These are phyloP conservation scores for Cyrtodaria siliqua DNA, from an alignment of 2,888 invertebrate genomes.

Conservation along the genomic window DNA sequence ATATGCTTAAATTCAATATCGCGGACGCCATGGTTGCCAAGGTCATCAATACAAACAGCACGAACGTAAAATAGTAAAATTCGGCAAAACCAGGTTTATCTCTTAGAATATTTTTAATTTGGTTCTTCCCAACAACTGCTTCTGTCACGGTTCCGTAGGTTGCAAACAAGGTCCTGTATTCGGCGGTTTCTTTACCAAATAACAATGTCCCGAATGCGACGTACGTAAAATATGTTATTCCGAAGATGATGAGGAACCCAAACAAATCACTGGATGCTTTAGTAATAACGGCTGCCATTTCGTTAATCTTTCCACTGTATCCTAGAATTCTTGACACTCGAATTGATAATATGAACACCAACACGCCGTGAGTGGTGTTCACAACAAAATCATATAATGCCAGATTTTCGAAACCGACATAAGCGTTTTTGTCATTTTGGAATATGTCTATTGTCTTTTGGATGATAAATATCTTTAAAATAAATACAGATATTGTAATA, in stretches of 20 bases:
- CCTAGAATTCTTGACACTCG: constrained; percentile 74
- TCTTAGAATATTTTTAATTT: constrained; percentile 63
- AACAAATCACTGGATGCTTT: constrained; percentile 84
- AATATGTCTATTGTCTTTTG: constrained; percentile 61
- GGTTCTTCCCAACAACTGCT: constrained; percentile 74
- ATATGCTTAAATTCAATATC: constrained; percentile 75
- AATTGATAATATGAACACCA: constrained; percentile 71
- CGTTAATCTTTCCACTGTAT: too few relatives aligned
- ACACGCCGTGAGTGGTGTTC: constrained; percentile 62
- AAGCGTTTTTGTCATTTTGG: constrained; percentile 66
- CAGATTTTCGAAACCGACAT: too few relatives aligned
- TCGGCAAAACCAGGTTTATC: constrained; percentile 65
- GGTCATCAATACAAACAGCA: constrained; percentile 74
- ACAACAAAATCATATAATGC: constrained; percentile 85
- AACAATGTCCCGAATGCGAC: constrained; percentile 81
- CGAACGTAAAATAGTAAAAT: too few relatives aligned
- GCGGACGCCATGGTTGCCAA: constrained; percentile 75
- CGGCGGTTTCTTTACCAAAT: constrained; percentile 77
- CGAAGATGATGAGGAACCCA: constrained; percentile 85
- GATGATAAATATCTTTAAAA: constrained; percentile 74
- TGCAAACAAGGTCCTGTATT: constrained; percentile 81
- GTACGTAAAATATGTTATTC: constrained; percentile 85
- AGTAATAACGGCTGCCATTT: constrained; percentile 85
- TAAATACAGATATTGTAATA: constrained; percentile 74
- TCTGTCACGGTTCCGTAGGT: constrained; percentile 85